Base-by-base conservation (phyloP, 2,113 vertebrate species). In the Syngnathus scovelli region DNA sequence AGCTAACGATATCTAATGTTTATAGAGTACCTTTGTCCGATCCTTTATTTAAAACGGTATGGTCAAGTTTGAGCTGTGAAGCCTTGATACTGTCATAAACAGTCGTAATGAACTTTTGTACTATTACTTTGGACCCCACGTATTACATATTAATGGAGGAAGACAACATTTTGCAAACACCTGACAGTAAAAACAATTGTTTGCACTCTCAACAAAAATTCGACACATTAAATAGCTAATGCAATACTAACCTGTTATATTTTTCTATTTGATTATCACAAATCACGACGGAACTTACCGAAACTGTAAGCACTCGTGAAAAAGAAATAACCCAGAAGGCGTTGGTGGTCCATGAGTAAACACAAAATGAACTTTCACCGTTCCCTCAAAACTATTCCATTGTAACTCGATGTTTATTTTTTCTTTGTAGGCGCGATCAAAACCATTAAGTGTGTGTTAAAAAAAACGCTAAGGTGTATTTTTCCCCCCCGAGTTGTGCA, bases 251-350 rank as follows among this genome's bases (percentile, higher is more conserved):
- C 27, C 5, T 58, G 13, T 58, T 36, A 16, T 33, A 36, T 58
- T 18, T 58, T 36, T 15, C 13, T 18, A 36, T 15, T 33, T 6
- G 23, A 58, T 27, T 55, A 55, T 55, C 54, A 33, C 16, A 56
- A 56, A 27, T 27, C 54, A 33, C 23, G 27, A 3, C 49, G 19
- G 6, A 56, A 51, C 80, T 85, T 19, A 85, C 83, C 83, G 0
- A 58, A 0, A 0, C 1, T 38, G 33, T 16, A 1, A 46, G 33
- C 0, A 2, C 52, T 7, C 3, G 55, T 2, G 23, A 44, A 39
- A 0, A 0, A 46, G 23, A 44, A 39, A 0, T 0, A 46, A 11
- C 13, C 6, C 33, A 79, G 15, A 33, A 76, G 64, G 55, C 9
- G 21, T 5, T 8, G 0, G 18, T 0, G 19, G 67, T n/a, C 64